These are phyloP conservation scores for Myotis daubentonii DNA, from an alignment of 2,797 vertebrate species.

Conservation along the genomic window DNA sequence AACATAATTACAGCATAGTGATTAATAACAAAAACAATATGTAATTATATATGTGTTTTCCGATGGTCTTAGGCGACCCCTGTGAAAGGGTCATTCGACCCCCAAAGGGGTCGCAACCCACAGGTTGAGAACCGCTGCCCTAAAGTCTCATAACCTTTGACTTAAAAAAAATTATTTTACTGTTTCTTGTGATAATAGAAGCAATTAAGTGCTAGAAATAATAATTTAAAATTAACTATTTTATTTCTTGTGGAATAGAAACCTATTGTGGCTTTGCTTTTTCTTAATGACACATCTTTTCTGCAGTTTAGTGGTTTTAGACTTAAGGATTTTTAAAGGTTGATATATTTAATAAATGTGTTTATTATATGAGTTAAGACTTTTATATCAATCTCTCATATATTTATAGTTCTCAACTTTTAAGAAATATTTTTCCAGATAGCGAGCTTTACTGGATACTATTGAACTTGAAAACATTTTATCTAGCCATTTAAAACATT, in stretches of 20 bases:
- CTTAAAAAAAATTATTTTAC: not conserved
- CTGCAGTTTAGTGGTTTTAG: not conserved
- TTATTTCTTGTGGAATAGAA: constrained; percentile 32
- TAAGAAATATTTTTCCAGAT: not conserved
- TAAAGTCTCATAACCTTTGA: not conserved
- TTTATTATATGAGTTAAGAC: not conserved
- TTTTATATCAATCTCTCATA: not conserved
- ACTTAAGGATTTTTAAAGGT: not conserved
- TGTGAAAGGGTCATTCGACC: too few species aligned
- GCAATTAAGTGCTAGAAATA: not conserved
- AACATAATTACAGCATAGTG: too few species aligned
- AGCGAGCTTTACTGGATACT: not conserved
- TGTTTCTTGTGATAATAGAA: not conserved
- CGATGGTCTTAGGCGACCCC: too few species aligned
- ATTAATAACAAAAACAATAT: too few species aligned
- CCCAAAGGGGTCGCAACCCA: too few species aligned
- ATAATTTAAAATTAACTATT: constrained; percentile 1
- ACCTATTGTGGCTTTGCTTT: not conserved
- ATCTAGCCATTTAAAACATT: not conserved
- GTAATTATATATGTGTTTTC: too few species aligned
- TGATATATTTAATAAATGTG: not conserved
- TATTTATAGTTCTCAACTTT: constrained; percentile 20
- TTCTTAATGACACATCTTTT: not conserved
- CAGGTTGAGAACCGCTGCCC: too few species aligned
- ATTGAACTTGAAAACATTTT: not conserved